Conservation (phyloP, 2,888 invertebrate genomes). For the Congeria kusceri region DNA sequence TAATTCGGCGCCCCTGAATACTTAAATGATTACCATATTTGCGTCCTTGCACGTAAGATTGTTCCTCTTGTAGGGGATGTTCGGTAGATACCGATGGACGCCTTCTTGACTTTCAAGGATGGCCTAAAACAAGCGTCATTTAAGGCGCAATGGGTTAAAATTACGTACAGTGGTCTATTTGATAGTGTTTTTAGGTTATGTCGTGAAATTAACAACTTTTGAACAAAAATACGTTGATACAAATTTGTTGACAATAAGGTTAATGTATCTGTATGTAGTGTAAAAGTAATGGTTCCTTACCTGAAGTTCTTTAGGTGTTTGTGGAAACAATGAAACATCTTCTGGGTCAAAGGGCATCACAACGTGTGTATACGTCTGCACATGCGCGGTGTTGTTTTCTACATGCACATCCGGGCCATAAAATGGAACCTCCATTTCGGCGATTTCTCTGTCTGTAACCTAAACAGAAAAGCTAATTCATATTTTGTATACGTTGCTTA, state of each 20-base stretch:
- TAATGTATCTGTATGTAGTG: too few species aligned
- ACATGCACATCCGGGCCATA: slow-evolving; percentile 43
- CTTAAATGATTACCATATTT: slow-evolving; percentile 72
- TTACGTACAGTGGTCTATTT: too few species aligned
- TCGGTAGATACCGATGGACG: slow-evolving; percentile 51
- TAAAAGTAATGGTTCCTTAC: background rate
- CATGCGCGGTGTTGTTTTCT: slow-evolving; percentile 29
- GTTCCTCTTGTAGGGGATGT: slow-evolving; percentile 4
- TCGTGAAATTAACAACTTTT: too few species aligned
- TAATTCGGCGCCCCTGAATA: too few species aligned
- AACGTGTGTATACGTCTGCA: slow-evolving; percentile 61
- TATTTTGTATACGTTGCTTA: background rate
- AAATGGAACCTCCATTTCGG: slow-evolving; percentile 27
- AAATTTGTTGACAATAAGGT: too few species aligned
- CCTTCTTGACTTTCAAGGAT: slow-evolving; percentile 65
- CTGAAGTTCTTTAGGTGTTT: slow-evolving; percentile 61
- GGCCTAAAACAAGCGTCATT: background rate
- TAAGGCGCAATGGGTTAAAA: too few species aligned
- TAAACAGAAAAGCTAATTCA: background rate
- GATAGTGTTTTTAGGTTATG: too few species aligned
- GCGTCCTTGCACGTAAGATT: slow-evolving; percentile 64
- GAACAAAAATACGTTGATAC: too few species aligned
- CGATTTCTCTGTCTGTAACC: slow-evolving; percentile 45
- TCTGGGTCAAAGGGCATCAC: slow-evolving; percentile 51
- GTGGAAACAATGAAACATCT: slow-evolving; percentile 63